These are phyloP conservation scores for Aurelia coerulea DNA, from an alignment of 30 jellyfish, hydroid and myxozoan species.

Conservation along the genomic window DNA sequence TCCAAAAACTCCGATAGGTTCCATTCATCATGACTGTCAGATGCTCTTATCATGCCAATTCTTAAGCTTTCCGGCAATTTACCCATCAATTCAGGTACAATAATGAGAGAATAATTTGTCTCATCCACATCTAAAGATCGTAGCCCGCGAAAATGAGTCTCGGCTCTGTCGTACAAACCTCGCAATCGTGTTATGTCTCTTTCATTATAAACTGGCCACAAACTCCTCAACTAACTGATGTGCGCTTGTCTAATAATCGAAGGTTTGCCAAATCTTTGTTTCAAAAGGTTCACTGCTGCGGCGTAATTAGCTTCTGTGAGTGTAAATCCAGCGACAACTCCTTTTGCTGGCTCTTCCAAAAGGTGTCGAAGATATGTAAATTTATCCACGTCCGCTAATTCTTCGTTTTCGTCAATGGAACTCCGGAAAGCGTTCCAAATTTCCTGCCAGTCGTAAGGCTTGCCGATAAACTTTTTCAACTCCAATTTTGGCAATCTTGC, in stretches of 20 bases:
- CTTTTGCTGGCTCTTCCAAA: slow-evolving; percentile 39
- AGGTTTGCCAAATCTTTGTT: slow-evolving; percentile 45
- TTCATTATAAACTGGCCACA: slow-evolving; percentile 23
- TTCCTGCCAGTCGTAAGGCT: slow-evolving; percentile 50
- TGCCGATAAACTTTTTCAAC: slow-evolving; percentile 38
- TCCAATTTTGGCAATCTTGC: slow-evolving; percentile 30
- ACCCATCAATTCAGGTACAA: slow-evolving; percentile 24
- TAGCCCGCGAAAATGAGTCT: slow-evolving; percentile 49
- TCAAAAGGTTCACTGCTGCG: slow-evolving; percentile 25
- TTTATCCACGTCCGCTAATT: slow-evolving; percentile 25
- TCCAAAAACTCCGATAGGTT: neutral
- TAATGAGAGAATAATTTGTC: neutral
- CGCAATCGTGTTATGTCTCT: slow-evolving; percentile 7
- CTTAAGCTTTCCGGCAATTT: slow-evolving; percentile 33
- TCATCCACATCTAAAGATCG: slow-evolving; percentile 14
- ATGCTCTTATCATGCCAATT: slow-evolving; percentile 17
- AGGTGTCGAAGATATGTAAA: slow-evolving; percentile 14
- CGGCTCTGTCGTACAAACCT: slow-evolving; percentile 40
- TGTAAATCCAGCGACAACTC: slow-evolving; percentile 40
- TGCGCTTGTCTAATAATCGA: slow-evolving; percentile 44
- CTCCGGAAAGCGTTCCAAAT: slow-evolving; percentile 53
- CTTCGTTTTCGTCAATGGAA: slow-evolving; percentile 31
- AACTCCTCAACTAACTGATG: slow-evolving; percentile 22
- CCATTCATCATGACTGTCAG: neutral
- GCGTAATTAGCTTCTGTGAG: slow-evolving; percentile 48